These are phyloP conservation scores for Chalcis sispes DNA, from an alignment of 2,888 invertebrate genomes.

Conservation along the genomic window DNA sequence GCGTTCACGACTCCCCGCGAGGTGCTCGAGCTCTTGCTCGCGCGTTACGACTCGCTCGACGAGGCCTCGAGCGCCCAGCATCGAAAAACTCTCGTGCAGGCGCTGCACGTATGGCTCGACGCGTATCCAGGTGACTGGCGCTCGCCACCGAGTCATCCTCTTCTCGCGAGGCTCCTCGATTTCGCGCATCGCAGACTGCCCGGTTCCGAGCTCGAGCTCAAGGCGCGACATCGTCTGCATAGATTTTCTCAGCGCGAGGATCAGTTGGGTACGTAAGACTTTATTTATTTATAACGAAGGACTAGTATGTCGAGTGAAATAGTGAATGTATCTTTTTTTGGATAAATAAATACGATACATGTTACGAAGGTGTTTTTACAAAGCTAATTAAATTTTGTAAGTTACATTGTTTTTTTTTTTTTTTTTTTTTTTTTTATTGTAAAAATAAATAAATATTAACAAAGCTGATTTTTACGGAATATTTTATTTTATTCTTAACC, in stretches of 20 bases:
- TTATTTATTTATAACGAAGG: no score
- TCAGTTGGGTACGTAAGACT: constrained; percentile 69
- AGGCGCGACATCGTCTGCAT: constrained; percentile 87
- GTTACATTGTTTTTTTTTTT: no score
- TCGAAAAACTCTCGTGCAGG: constrained; percentile 90
- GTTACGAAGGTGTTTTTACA: no score
- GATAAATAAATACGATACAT: no score
- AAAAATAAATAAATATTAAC: no score
- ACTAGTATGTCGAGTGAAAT: no score
- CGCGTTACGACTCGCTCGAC: constrained; percentile 85
- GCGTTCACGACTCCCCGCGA: constrained; percentile 92
- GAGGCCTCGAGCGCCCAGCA: constrained; percentile 81
- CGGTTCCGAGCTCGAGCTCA: constrained; percentile 88
- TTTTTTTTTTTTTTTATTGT: no score
- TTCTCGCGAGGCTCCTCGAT: constrained; percentile 88
- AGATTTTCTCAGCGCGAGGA: constrained; percentile 81
- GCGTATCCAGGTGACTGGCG: constrained; percentile 96
- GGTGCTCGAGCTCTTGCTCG: constrained; percentile 88
- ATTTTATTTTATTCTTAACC: no score
- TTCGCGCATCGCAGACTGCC: constrained; percentile 90
- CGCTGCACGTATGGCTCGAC: constrained; percentile 97
- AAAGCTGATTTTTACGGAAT: no score
- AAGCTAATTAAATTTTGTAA: no score
- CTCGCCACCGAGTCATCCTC: constrained; percentile 86
- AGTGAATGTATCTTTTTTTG: no score